Evolutionary conservation across 2,888 invertebrate species (phyloP).

Genomic region (Microchrysa polita): DNA sequence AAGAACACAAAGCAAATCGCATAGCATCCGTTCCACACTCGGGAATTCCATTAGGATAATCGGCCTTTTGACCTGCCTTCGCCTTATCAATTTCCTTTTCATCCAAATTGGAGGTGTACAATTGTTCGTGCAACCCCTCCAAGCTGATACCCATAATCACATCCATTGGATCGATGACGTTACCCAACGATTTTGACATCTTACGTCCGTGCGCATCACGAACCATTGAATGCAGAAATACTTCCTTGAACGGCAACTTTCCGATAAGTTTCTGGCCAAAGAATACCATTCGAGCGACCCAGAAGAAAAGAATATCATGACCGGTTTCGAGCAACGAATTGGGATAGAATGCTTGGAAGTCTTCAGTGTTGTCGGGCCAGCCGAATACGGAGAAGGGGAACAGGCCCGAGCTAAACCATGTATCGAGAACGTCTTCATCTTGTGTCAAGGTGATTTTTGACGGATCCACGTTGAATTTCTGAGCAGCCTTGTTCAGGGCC

Average conservation of each 20-base stretch:
- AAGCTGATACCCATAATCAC: slow-evolving; percentile 89
- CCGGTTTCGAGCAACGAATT: slow-evolving; percentile 94
- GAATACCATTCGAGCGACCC: slow-evolving; percentile 99
- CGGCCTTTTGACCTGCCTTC: slow-evolving; percentile 76
- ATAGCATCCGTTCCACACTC: slow-evolving; percentile 78
- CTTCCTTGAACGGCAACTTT: slow-evolving; percentile 89
- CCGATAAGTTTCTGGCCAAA: slow-evolving; percentile 90
- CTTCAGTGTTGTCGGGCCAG: slow-evolving; percentile 87
- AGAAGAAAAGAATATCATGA: slow-evolving; percentile 98
- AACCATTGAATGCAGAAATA: slow-evolving; percentile 96
- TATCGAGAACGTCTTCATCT: slow-evolving; percentile 97
- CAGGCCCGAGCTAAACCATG: slow-evolving; percentile 98
- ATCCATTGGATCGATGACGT: slow-evolving; percentile 97
- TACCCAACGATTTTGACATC: slow-evolving; percentile 99
- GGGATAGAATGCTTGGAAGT: slow-evolving; percentile 87
- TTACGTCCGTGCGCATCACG: slow-evolving; percentile 98
- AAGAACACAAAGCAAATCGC: slow-evolving; percentile 88
- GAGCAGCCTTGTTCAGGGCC: slow-evolving; percentile 81
- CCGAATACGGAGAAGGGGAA: slow-evolving; percentile 97
- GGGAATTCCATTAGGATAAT: slow-evolving; percentile 92
- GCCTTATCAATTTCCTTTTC: slow-evolving; percentile 82
- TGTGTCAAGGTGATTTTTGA: slow-evolving; percentile 71
- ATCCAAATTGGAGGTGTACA: slow-evolving; percentile 84
- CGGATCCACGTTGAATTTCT: slow-evolving; percentile 70
- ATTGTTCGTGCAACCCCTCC: slow-evolving; percentile 79